These are phyloP conservation scores for Hyperoplus lanceolatus DNA, from an alignment of 2,797 vertebrate genomes.

Conservation along the genomic window DNA sequence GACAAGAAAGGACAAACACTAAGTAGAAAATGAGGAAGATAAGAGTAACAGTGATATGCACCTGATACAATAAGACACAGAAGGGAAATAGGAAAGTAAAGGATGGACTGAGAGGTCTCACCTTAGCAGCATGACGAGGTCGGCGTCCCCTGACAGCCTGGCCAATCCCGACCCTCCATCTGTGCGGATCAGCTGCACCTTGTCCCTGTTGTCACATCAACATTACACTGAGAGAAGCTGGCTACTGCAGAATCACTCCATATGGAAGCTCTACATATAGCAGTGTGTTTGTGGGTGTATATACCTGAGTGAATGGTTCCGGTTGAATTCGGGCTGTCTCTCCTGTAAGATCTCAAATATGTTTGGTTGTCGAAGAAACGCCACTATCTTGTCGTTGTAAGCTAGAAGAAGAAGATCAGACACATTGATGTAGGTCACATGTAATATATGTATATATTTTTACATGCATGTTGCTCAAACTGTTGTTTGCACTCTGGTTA, in stretches of 20 bases:
- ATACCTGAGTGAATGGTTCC: slow-evolving; percentile 96
- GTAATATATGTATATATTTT: too few relatives aligned
- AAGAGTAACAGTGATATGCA: neutral
- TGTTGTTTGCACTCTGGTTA: too few relatives aligned
- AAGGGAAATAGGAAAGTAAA: neutral
- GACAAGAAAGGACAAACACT: neutral
- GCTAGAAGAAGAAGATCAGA: slow-evolving; percentile 76
- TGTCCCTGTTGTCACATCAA: slow-evolving; percentile 86
- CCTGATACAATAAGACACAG: neutral
- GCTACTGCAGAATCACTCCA: neutral
- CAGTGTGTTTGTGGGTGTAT: neutral
- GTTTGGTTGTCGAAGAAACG: slow-evolving; percentile 95
- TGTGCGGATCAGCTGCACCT: slow-evolving; percentile 93
- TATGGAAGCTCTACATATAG: neutral
- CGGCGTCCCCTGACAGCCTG: slow-evolving; percentile 74
- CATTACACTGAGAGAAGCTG: neutral
- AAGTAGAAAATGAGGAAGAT: neutral
- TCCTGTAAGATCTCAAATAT: slow-evolving; percentile 97
- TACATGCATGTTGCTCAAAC: too few relatives aligned
- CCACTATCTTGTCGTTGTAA: slow-evolving; percentile 97
- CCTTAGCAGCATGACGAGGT: slow-evolving; percentile 73
- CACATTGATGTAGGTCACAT: neutral
- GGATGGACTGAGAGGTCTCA: slow-evolving; percentile 17
- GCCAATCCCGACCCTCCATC: slow-evolving; percentile 77
- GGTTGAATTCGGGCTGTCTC: slow-evolving; percentile 92